Conservation (phyloP, 2,797 vertebrate species). For the Schizopygopsis malacanthus region DNA sequence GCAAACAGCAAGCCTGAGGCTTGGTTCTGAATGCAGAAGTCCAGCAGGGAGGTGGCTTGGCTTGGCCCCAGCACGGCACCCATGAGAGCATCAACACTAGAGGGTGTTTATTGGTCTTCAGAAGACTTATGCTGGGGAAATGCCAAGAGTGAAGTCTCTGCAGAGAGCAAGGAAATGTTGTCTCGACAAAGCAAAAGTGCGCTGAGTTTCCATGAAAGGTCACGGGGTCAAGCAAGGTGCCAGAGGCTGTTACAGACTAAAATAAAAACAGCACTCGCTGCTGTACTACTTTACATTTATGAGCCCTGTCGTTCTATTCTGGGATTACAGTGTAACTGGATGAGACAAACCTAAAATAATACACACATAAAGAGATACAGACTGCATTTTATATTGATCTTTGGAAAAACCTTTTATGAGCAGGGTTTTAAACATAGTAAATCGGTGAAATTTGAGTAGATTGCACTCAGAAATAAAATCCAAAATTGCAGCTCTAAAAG, state of each 20-base stretch:
- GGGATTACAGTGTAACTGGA: background rate
- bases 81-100: constrained; percentile 19
- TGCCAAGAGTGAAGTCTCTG: constrained; percentile 60
- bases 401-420: background rate
- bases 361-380: background rate
- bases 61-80: constrained; percentile 49
- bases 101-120: constrained; percentile 31
- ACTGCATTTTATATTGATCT: background rate
- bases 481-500: background rate
- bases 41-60: constrained; percentile 37
- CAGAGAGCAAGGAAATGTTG: constrained; percentile 18
- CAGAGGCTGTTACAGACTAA: constrained; percentile 1
- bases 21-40: constrained; percentile 44
- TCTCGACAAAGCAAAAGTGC: constrained; percentile 1
- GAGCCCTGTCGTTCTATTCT: background rate
- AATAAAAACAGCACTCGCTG: constrained; percentile 1
- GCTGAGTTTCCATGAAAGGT: constrained; percentile 32
- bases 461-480: background rate
- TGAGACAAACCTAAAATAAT: background rate
- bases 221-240: constrained; percentile 29
- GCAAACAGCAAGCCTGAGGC: constrained; percentile 50
- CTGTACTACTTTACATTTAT: background rate
- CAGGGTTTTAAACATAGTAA: background rate
- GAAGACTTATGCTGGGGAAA: constrained; percentile 64
- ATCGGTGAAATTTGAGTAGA: background rate